Conservation (phyloP, 2,888 invertebrate species). For the Koerneria pararmatus region DNA sequence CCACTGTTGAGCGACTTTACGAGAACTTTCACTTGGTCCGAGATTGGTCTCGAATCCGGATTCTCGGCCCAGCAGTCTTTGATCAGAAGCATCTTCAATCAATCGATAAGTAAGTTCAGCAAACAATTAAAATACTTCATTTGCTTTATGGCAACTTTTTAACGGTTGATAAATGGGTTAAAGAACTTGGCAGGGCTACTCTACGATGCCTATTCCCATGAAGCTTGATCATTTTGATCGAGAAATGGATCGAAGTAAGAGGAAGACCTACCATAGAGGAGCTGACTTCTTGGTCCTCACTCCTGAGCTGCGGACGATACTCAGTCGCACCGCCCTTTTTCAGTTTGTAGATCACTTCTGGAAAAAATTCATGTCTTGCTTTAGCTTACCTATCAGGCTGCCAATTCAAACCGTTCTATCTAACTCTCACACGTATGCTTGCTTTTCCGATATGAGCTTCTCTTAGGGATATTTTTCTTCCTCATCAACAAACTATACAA, state of each 20-base stretch:
- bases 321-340: slow-evolving; percentile 34
- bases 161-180: no score
- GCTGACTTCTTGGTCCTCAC: slow-evolving; percentile 24
- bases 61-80: slow-evolving; percentile 22
- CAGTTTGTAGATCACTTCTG: slow-evolving; percentile 34
- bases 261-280: neutral
- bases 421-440: neutral
- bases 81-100: slow-evolving; percentile 5
- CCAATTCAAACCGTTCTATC: neutral
- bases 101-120: no score
- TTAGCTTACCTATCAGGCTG: neutral
- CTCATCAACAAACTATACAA: neutral
- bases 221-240: no score
- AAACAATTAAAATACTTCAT: no score
- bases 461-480: neutral
- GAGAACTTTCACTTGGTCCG: slow-evolving; percentile 1
- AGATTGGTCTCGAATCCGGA: slow-evolving; percentile 8
- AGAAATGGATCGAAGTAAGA: no score
- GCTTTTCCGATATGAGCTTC: neutral
- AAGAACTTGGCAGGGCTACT: no score
- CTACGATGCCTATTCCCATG: no score
- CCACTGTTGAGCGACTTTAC: slow-evolving; percentile 20
- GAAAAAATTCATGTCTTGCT: neutral
- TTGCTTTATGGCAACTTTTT: no score
- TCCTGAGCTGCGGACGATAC: slow-evolving; percentile 29